Conservation (phyloP, 1,140 invertebrate genomes). For the Hyles vespertilio region DNA sequence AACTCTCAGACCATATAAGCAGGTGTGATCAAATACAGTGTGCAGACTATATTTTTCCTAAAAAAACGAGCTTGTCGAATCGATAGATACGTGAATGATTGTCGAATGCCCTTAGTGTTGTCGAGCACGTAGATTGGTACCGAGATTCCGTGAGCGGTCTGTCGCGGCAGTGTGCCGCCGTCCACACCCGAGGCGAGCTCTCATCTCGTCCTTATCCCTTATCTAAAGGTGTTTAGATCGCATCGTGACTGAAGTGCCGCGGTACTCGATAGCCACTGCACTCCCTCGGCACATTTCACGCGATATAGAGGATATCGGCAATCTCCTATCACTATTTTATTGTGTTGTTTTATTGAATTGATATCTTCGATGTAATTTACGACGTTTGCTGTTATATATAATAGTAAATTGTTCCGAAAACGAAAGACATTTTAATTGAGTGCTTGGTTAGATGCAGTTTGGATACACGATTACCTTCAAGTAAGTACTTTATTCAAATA, state of each 20-base stretch:
- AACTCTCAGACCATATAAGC: slow-evolving; percentile 13
- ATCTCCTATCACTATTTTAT: slow-evolving; percentile 28
- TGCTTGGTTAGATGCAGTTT: too few species aligned
- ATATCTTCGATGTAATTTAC: slow-evolving; percentile 27
- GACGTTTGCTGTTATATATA: slow-evolving; percentile 16
- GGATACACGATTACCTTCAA: too few species aligned
- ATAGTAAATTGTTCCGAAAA: background rate
- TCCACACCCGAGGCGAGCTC: slow-evolving; percentile 22
- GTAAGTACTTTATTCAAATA: too few species aligned
- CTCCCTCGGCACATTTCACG: slow-evolving; percentile 20
- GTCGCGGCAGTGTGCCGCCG: slow-evolving; percentile 29
- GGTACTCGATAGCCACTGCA: slow-evolving; percentile 9
- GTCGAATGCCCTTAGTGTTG: slow-evolving; percentile 35
- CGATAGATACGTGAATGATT: slow-evolving; percentile 24
- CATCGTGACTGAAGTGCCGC: slow-evolving; percentile 41
- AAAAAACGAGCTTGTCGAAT: slow-evolving; percentile 32
- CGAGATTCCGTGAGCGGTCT: slow-evolving; percentile 20
- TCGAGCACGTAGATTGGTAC: slow-evolving; percentile 29
- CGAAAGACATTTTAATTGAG: too few species aligned
- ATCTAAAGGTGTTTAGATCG: slow-evolving; percentile 38
- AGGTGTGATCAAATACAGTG: slow-evolving; percentile 12
- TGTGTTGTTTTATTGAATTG: slow-evolving; percentile 23
- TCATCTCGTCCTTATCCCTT: slow-evolving; percentile 50
- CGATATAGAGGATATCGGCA: slow-evolving; percentile 33
- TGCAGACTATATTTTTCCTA: slow-evolving; percentile 19